phyloP scores from a whole-genome alignment of 2,797 vertebrate species.

The Anomalospiza imberbis region DNA sequence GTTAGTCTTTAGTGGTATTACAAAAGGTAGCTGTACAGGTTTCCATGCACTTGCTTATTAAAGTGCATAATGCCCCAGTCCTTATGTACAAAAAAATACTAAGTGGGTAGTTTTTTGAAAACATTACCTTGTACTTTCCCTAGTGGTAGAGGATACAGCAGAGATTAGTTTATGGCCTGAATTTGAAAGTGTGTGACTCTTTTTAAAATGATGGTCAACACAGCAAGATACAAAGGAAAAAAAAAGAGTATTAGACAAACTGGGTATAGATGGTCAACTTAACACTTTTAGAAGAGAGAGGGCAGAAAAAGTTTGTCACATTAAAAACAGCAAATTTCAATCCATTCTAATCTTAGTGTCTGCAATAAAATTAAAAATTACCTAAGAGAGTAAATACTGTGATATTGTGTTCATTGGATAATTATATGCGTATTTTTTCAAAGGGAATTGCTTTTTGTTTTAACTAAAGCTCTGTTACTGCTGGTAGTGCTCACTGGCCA shows the following conservation, averaged over 20 bases:
- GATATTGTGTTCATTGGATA: not conserved
- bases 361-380: not conserved
- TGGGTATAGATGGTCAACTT: not conserved
- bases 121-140: not conserved
- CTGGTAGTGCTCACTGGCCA: not conserved
- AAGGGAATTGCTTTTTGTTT: not conserved
- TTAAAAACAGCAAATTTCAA: not conserved
- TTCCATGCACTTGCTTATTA: not conserved
- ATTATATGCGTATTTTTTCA: not conserved
- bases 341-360: not conserved
- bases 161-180: not conserved
- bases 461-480: not conserved
- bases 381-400: not conserved
- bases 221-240: not conserved
- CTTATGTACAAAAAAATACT: not conserved
- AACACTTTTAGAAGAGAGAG: not conserved
- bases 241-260: not conserved
- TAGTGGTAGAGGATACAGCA: not conserved
- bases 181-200: not conserved
- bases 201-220: not conserved
- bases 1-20: not conserved
- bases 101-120: not conserved
- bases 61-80: not conserved
- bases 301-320: not conserved
- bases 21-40: not conserved